phyloP scores from a whole-genome alignment of 2,113 vertebrate species.

The Eulemur macaco region DNA sequence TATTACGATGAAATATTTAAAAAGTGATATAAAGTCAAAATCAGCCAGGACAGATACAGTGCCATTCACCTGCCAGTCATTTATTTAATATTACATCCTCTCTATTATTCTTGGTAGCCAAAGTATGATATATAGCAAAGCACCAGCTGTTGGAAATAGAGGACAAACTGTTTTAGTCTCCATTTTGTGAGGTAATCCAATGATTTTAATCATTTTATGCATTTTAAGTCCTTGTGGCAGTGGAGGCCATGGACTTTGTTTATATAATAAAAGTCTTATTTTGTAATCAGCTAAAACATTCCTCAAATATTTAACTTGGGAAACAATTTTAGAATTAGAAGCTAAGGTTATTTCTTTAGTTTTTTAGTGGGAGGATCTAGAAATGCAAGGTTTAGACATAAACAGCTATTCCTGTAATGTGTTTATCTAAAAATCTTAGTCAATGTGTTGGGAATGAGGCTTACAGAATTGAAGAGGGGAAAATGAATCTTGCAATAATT shows the following conservation, averaged over 20 bases:
- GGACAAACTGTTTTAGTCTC: background rate
- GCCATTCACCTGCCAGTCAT: background rate
- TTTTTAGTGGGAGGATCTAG: background rate
- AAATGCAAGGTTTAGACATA: constrained; percentile 11
- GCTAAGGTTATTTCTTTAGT: background rate
- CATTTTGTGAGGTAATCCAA: background rate
- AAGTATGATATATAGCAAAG: background rate
- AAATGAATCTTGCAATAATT: background rate
- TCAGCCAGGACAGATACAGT: background rate
- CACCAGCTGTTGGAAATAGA: background rate
- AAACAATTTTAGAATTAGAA: constrained; percentile 21
- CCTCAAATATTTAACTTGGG: background rate
- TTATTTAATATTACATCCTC: background rate
- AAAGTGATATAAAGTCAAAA: background rate
- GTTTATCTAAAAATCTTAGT: background rate
- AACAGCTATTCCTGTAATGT: background rate
- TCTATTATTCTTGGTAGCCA: background rate
- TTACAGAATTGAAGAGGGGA: background rate
- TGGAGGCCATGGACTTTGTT: background rate
- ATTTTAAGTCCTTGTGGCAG: constrained; percentile 14
- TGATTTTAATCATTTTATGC: background rate
- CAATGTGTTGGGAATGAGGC: background rate
- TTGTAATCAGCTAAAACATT: constrained; percentile 29
- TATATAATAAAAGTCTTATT: constrained; percentile 6
- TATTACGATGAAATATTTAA: background rate